Evolutionary conservation across 1,140 invertebrate species (phyloP).

Genomic region (Zaprionus camerounensis): DNA sequence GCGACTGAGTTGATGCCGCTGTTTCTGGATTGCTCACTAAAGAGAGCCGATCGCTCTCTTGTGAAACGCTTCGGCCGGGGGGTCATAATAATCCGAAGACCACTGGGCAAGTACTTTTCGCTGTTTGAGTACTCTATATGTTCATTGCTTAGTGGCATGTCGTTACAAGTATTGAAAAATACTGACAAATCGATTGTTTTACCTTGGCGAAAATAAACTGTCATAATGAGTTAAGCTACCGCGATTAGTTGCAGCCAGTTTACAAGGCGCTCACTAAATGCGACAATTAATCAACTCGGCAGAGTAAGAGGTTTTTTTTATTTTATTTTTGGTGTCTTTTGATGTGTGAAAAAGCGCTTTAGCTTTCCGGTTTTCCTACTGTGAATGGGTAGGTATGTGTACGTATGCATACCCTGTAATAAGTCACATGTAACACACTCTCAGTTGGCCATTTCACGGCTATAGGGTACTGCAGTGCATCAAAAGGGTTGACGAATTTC

Average conservation of each 20-base stretch:
- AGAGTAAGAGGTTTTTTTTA: neutral
- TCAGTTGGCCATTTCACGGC: neutral
- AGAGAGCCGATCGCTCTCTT: too few species aligned
- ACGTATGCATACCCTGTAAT: too few species aligned
- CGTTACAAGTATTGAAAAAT: neutral
- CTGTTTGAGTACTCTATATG: too few species aligned
- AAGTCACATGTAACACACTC: neutral
- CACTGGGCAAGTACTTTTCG: too few species aligned
- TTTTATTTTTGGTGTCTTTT: neutral
- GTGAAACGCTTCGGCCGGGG: too few species aligned
- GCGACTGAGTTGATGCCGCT: too few species aligned
- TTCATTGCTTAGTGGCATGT: too few species aligned
- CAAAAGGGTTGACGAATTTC: conserved; percentile 4
- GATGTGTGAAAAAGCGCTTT: neutral
- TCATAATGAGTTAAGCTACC: neutral
- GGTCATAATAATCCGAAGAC: too few species aligned
- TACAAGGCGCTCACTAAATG: neutral
- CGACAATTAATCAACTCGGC: conserved; percentile 1
- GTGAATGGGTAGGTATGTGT: too few species aligned
- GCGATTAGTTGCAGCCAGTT: neutral
- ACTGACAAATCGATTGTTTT: conserved; percentile 1
- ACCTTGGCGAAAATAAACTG: neutral
- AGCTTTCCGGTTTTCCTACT: neutral
- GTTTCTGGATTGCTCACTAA: too few species aligned
- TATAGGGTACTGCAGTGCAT: neutral